Percentiles rank a stretch among this genome's conserved stretches.
phyloP scores from a whole-genome alignment of 53 echinoderm and acorn worm genomes.

The Zoroaster sp. region DNA sequence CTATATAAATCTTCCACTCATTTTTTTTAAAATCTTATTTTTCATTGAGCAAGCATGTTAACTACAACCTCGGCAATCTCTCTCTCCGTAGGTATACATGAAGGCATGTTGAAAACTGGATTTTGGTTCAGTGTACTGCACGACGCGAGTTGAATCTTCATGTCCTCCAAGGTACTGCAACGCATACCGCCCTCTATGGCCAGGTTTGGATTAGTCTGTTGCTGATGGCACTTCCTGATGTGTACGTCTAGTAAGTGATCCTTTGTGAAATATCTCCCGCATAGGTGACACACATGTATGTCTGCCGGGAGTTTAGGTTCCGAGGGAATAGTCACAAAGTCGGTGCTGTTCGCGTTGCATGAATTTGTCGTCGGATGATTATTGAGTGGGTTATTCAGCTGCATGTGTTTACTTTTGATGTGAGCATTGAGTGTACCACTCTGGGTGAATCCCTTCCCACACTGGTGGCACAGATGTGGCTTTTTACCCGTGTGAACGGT shows the following conservation, averaged over 20 bases:
- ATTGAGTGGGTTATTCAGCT: neutral
- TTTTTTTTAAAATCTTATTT: neutral
- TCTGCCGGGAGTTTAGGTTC: neutral
- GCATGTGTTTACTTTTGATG: slow-evolving; percentile 33
- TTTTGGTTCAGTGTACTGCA: neutral
- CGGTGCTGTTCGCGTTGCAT: neutral
- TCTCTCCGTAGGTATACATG: slow-evolving; percentile 21
- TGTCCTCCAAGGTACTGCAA: slow-evolving; percentile 38
- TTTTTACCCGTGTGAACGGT: slow-evolving; percentile 56
- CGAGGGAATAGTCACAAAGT: neutral
- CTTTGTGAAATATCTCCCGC: neutral
- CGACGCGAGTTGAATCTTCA: slow-evolving; percentile 20
- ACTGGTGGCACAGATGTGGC: slow-evolving; percentile 44
- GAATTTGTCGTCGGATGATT: neutral
- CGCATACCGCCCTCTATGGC: slow-evolving; percentile 12
- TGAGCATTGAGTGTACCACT: slow-evolving; percentile 39
- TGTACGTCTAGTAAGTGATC: slow-evolving; percentile 18
- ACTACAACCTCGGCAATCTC: slow-evolving; percentile 47
- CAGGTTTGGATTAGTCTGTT: neutral
- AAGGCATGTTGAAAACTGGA: slow-evolving; percentile 17
- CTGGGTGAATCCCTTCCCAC: slow-evolving; percentile 44
- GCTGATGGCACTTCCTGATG: slow-evolving; percentile 18
- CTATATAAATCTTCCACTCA: neutral
- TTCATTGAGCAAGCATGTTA: slow-evolving; percentile 42
- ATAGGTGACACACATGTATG: slow-evolving; percentile 9